A percentile compares a stretch with the other conserved stretches of the same genome.
These are phyloP conservation scores for Ostrea denselamellosa DNA, from an alignment of 1,140 invertebrate genomes.

Conservation along the genomic window DNA sequence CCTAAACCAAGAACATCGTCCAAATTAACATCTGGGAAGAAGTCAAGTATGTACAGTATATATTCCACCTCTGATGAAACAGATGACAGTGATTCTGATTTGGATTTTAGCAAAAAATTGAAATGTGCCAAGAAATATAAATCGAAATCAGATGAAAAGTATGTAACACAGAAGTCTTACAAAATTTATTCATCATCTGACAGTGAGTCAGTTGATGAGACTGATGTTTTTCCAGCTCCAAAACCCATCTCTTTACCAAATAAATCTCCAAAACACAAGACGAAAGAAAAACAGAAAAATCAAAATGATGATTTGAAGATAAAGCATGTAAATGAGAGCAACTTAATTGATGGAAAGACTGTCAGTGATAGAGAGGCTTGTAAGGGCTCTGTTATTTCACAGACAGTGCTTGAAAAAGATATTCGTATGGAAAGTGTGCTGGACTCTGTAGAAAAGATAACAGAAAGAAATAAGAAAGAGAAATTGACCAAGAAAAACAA, in stretches of 20 bases:
- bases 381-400: conserved; percentile 21
- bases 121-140: conserved; percentile 45
- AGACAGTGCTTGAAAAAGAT: conserved; percentile 22
- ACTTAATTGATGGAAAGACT: not conserved
- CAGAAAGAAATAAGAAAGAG: conserved; percentile 42
- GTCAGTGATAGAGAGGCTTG: not conserved
- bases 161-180: conserved; percentile 40
- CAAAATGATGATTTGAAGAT: conserved; percentile 17
- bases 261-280: conserved; percentile 37
- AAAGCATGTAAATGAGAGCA: not conserved
- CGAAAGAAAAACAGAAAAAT: conserved; percentile 2
- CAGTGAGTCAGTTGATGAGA: conserved; percentile 35
- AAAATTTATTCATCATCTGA: conserved; percentile 40
- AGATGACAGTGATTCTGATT: conserved; percentile 63
- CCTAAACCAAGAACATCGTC: conserved; percentile 40
- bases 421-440: conserved; percentile 11
- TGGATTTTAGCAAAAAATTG: conserved; percentile 49
- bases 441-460: conserved; percentile 14
- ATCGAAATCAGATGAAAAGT: conserved; percentile 35
- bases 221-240: conserved; percentile 9
- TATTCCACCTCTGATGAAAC: conserved; percentile 56
- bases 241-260: not conserved
- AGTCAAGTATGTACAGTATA: not conserved
- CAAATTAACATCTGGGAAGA: conserved; percentile 46
- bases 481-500: conserved; percentile 52